phyloP scores from a whole-genome alignment of 2,113 vertebrate genomes.

The Rallus limicola region DNA sequence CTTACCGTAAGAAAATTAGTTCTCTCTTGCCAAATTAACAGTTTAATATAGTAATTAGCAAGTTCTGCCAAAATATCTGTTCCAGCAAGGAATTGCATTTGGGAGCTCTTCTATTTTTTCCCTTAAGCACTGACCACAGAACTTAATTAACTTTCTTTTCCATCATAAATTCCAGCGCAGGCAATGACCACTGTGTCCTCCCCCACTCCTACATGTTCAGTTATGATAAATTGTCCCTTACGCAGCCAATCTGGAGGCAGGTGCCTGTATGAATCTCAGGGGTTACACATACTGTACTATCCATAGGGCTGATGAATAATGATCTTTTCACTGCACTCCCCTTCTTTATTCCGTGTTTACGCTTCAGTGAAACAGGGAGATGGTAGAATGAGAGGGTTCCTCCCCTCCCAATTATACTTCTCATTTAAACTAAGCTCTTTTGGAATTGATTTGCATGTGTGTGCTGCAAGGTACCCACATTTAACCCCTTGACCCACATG shows the following conservation, averaged over 20 bases:
- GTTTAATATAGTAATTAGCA: slow-evolving; percentile 68
- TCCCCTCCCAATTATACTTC: slow-evolving; percentile 58
- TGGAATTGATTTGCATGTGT: slow-evolving; percentile 46
- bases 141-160: slow-evolving; percentile 80
- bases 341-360: slow-evolving; percentile 48
- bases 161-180: slow-evolving; percentile 71
- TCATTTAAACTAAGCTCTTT: slow-evolving; percentile 44
- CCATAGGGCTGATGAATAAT: slow-evolving; percentile 58
- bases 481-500: not conserved
- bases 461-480: not conserved
- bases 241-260: slow-evolving; percentile 56
- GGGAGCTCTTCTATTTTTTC: slow-evolving; percentile 62
- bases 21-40: slow-evolving; percentile 56
- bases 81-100: slow-evolving; percentile 62
- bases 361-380: slow-evolving; percentile 60
- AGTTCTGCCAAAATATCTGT: slow-evolving; percentile 65
- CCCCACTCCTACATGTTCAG: slow-evolving; percentile 60
- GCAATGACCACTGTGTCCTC: slow-evolving; percentile 67
- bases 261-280: slow-evolving; percentile 67
- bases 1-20: slow-evolving; percentile 46
- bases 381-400: slow-evolving; percentile 57
- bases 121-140: slow-evolving; percentile 69
- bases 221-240: slow-evolving; percentile 74
- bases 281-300: slow-evolving; percentile 56
- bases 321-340: slow-evolving; percentile 15